Base-by-base conservation (phyloP, 53 echinoderm and acorn worm genomes). In the Luidia sarsii region DNA sequence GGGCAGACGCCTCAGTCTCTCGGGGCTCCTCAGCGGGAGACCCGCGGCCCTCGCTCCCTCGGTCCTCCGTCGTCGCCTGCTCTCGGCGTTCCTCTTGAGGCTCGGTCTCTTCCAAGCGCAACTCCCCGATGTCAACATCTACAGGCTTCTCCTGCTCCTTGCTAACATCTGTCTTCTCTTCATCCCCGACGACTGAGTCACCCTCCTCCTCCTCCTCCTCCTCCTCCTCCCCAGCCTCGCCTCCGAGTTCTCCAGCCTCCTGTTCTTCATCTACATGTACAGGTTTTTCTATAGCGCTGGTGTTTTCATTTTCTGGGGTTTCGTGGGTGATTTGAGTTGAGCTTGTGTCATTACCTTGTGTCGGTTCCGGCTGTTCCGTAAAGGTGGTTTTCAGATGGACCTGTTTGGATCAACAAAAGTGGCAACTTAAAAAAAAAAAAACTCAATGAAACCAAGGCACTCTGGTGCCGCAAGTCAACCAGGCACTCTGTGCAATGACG, bases 251-350 rank as follows among this genome's bases (percentile, higher is more conserved):
- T 56, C 7, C 16, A 56, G 57, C 57, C 6, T 7, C 22, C 7
- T 15, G 5, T 2, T 32, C 69, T 18, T 45, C 20, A 46, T 32
- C 69, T 46, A 6, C 21, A 19, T 7, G 22, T 46, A 15, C 61
- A 18, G 61, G 72, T 39, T 30, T 48, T 75, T 54, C 60, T 45
- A 41, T 45, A 13, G 61, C 45, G 61, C 59, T 37, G 24, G 18
- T 45, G 16, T 45, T 60, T 77, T 48, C 77, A 77, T 61, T 62
- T n/a, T 61, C 48, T 60, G 19, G 59, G 43, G 77, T 77, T 77
- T 77, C 48, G 32, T 31, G 59, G 61, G 77, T 30, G 77, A 77
- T 77, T 33, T 72, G 72, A 72, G 56, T 55, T 77, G 61, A 29
- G 34, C 33, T 8, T 15, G 2, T 50, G 61, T 77, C 32, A 46